Percentiles rank a stretch among this genome's conserved stretches.
phyloP scores from a whole-genome alignment of 2,797 vertebrate species.

The Strix occidentalis region DNA sequence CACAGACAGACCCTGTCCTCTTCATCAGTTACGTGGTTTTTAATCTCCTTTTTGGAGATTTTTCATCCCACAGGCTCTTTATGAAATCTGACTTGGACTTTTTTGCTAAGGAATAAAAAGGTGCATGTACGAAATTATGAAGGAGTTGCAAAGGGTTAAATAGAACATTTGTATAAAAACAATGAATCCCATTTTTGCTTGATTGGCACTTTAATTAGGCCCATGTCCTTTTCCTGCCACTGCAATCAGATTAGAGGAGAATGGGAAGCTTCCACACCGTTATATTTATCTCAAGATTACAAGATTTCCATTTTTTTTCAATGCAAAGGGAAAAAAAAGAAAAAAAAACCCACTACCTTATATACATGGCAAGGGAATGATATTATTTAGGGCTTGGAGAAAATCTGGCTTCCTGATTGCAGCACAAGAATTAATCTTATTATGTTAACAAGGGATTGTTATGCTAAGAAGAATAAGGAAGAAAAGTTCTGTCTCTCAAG shows the following conservation, averaged over 20 bases:
- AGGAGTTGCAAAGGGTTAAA: background rate
- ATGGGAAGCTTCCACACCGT: slow-evolving; percentile 59
- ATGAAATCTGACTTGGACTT: background rate
- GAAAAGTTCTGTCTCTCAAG: slow-evolving; percentile 39
- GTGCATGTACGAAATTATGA: background rate
- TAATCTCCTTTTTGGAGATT: background rate
- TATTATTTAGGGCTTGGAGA: slow-evolving; percentile 16
- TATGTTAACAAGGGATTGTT: slow-evolving; percentile 63
- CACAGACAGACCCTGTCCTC: background rate
- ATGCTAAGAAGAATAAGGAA: slow-evolving; percentile 40
- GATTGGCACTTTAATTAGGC: slow-evolving; percentile 78
- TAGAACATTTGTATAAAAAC: slow-evolving; percentile 51
- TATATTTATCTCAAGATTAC: slow-evolving; percentile 67
- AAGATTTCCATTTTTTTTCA: background rate
- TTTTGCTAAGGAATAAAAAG: background rate
- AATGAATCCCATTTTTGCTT: slow-evolving; percentile 59
- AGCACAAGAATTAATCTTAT: slow-evolving; percentile 52
- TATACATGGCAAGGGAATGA: background rate
- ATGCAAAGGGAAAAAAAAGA: background rate
- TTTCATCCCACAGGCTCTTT: background rate
- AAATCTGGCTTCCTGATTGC: slow-evolving; percentile 26
- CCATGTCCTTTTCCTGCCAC: slow-evolving; percentile 59
- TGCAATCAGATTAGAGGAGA: slow-evolving; percentile 67
- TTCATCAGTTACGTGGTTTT: background rate
- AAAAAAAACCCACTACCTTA: background rate